Conservation (phyloP, 2,113 vertebrate genomes). For the Atractosteus spatula region DNA sequence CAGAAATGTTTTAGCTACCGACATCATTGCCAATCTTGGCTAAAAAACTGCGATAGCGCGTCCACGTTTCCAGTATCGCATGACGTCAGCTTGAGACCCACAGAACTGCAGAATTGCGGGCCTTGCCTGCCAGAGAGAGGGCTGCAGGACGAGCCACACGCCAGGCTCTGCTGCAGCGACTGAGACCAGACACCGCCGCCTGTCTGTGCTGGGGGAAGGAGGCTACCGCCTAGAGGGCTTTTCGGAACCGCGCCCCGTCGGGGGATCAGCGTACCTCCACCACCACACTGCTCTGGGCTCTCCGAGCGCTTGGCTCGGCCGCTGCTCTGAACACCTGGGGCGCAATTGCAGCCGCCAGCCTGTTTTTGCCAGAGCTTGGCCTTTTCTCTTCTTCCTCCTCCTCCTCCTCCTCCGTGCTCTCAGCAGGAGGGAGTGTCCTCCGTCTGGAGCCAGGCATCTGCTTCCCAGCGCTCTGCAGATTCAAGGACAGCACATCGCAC, state of each 20-base stretch:
- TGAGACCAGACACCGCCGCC: too few relatives aligned
- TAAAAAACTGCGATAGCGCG: too few relatives aligned
- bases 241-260: not conserved
- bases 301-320: not conserved
- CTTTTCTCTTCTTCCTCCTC: not conserved
- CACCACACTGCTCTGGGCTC: too few relatives aligned
- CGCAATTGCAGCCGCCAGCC: conserved; percentile 8
- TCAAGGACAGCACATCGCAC: conserved; percentile 12
- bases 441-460: not conserved
- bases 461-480: conserved; percentile 3
- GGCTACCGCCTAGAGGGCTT: not conserved
- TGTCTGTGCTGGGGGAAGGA: not conserved
- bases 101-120: too few relatives aligned
- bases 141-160: too few relatives aligned
- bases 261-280: too few relatives aligned
- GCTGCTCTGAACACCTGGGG: conserved; percentile 3
- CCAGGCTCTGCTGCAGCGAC: too few relatives aligned
- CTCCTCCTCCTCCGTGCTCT: conserved; percentile 1
- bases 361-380: not conserved
- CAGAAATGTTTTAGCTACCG: too few relatives aligned
- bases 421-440: not conserved
- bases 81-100: too few relatives aligned
- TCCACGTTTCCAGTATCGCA: too few relatives aligned
- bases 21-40: too few relatives aligned
- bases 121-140: too few relatives aligned